These are phyloP conservation scores for Cyprinodon tularosa DNA, from an alignment of 2,113 vertebrate genomes.

Conservation along the genomic window DNA sequence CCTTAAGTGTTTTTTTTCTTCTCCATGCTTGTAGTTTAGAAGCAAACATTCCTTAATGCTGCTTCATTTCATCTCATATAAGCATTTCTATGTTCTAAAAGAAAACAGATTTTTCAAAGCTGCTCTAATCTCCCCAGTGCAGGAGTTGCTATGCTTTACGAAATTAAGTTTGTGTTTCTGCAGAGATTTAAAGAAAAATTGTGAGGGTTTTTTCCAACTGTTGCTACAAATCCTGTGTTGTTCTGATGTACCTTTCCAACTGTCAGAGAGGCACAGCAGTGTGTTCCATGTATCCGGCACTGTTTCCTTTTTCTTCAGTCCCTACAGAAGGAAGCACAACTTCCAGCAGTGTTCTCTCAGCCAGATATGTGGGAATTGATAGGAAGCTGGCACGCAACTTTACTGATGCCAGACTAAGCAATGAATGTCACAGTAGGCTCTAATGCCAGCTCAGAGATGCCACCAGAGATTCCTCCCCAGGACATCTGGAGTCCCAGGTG, in stretches of 20 bases:
- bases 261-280: conserved; percentile 16
- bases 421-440: conserved; percentile 63
- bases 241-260: conserved; percentile 19
- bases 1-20: conserved; percentile 19
- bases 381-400: conserved; percentile 59
- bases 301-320: conserved; percentile 14
- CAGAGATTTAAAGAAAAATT: conserved; percentile 37
- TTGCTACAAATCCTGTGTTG: conserved; percentile 9
- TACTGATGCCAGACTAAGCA: conserved; percentile 58
- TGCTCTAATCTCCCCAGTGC: conserved; percentile 40
- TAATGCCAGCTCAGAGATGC: conserved; percentile 64
- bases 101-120: conserved; percentile 51
- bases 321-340: conserved; percentile 32
- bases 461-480: conserved; percentile 62
- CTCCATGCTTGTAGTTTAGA: conserved; percentile 28
- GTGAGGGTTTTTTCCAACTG: conserved; percentile 13
- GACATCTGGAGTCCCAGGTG: conserved; percentile 82
- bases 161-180: conserved; percentile 23
- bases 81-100: conserved; percentile 32
- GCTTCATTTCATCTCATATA: conserved; percentile 37
- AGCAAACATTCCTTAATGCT: conserved; percentile 44
- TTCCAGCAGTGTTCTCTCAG: conserved; percentile 43
- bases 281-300: conserved; percentile 6
- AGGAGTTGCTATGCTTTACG: conserved; percentile 27
- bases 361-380: conserved; percentile 59